A percentile compares a stretch with the other conserved stretches of the same genome.
Evolutionary conservation across 2,113 vertebrate species (phyloP).

Genomic region (Caloenas nicobarica): DNA sequence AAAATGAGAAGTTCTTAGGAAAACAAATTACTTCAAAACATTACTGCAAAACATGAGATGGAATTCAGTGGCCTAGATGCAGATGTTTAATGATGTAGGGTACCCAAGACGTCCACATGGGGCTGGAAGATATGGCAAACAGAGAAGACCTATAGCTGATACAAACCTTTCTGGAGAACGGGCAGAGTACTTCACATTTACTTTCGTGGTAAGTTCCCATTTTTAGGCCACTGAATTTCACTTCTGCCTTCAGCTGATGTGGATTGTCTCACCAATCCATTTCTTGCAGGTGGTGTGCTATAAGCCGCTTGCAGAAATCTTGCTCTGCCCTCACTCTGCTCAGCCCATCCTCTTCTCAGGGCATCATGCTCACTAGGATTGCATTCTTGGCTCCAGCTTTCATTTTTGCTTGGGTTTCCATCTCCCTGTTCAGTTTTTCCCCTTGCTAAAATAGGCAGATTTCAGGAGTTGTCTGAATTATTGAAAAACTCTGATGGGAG

Average conservation of each 20-base stretch:
- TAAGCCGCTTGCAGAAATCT: not conserved
- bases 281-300: not conserved
- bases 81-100: not conserved
- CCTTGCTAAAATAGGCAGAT: not conserved
- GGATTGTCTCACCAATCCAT: not conserved
- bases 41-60: not conserved
- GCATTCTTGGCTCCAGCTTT: not conserved
- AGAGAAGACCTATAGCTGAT: not conserved
- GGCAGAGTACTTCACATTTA: not conserved
- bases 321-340: not conserved
- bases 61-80: not conserved
- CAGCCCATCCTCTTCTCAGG: rapidly evolving
- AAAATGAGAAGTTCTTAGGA: not conserved
- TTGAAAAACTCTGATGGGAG: not conserved
- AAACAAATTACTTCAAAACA: not conserved
- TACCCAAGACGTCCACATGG: not conserved
- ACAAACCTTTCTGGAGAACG: not conserved
- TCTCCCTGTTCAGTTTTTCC: not conserved
- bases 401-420: not conserved
- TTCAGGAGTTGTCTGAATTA: not conserved
- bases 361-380: not conserved
- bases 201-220: not conserved
- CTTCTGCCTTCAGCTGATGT: not conserved
- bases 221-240: not conserved
- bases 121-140: not conserved